Conservation (phyloP, 2,113 vertebrate genomes). For the Phyllostomus discolor region DNA sequence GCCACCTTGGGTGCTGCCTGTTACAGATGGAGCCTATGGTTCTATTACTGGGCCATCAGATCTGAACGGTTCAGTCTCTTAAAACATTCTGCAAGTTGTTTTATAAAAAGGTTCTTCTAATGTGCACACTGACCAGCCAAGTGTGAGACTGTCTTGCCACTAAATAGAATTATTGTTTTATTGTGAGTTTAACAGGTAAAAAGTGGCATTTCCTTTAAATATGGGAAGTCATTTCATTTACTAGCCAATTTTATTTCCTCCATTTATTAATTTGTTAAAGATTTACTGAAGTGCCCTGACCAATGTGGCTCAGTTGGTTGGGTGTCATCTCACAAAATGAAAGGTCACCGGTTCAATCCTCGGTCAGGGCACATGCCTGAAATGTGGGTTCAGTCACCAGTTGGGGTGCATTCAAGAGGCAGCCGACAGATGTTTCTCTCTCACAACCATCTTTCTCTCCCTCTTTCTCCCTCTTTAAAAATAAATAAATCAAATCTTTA, state of each 20-base stretch:
- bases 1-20: not conserved
- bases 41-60: not conserved
- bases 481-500: no score
- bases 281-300: not conserved
- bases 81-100: not conserved
- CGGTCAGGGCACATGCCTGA: no score
- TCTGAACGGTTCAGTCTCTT: not conserved
- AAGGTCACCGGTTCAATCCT: no score
- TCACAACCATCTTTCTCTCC: no score
- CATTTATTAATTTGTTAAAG: not conserved
- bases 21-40: not conserved
- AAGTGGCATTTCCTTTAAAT: not conserved
- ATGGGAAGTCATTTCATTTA: not conserved
- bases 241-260: not conserved
- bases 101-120: not conserved
- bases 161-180: not conserved
- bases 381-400: no score
- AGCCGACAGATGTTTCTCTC: no score
- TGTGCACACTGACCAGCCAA: not conserved
- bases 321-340: no score
- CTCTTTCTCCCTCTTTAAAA: no score
- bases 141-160: not conserved
- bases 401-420: no score
- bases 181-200: not conserved
- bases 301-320: no score